These are phyloP conservation scores for Pachydiplax longipennis DNA, from an alignment of 2,888 invertebrate genomes.

Conservation along the genomic window DNA sequence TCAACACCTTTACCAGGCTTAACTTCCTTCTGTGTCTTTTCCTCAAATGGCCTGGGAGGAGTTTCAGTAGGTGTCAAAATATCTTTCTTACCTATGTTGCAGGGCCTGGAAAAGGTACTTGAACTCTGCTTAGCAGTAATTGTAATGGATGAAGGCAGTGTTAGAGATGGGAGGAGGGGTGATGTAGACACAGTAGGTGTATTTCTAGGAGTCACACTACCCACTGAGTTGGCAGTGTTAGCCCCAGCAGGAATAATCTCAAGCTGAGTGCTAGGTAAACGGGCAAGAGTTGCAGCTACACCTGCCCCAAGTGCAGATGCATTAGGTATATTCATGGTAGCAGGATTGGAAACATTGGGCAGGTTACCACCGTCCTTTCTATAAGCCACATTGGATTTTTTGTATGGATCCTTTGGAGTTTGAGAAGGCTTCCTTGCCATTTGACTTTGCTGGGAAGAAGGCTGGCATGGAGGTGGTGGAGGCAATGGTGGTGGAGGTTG, in stretches of 20 bases:
- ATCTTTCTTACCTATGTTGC: constrained; percentile 30
- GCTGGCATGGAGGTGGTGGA: constrained; percentile 19
- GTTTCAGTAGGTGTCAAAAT: not conserved
- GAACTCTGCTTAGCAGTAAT: constrained; percentile 26
- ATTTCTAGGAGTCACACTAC: not conserved
- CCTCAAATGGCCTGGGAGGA: not conserved
- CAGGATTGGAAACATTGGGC: not conserved
- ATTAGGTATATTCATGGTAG: not conserved
- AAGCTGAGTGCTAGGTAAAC: constrained; percentile 21
- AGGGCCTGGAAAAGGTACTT: constrained; percentile 14
- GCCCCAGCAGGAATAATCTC: not conserved
- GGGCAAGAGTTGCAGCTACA: constrained; percentile 20
- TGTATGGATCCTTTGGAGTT: not conserved
- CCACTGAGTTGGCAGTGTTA: not conserved
- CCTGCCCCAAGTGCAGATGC: constrained; percentile 15
- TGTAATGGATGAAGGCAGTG: constrained; percentile 22
- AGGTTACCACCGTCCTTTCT: not conserved
- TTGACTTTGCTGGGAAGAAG: not conserved
- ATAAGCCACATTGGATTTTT: not conserved
- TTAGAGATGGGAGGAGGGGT: not conserved
- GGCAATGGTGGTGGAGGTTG: constrained; percentile 16
- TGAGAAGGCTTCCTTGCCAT: not conserved
- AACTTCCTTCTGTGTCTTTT: not conserved
- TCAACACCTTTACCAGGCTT: constrained; percentile 26
- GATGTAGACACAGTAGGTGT: not conserved